Percentiles rank a stretch among this genome's conserved stretches.
Conservation (phyloP, 2,113 vertebrate species). For the Anser brachyrhynchus region DNA sequence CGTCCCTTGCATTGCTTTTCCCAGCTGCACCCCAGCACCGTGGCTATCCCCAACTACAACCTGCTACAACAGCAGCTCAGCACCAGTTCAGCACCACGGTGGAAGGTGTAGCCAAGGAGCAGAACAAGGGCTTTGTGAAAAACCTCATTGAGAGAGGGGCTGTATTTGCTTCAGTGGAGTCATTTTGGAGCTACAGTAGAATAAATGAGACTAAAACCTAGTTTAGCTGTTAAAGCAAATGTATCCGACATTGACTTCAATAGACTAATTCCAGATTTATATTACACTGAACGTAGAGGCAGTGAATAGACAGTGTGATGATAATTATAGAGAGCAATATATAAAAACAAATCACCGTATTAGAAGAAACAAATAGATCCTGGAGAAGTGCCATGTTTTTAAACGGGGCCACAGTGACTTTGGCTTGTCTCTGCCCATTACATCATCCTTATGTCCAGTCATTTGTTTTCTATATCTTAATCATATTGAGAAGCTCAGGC, state of each 20-base stretch:
- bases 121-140: background rate
- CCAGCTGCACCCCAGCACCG: background rate
- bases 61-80: background rate
- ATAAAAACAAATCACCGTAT: constrained; percentile 28
- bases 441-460: background rate
- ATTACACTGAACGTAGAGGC: constrained; percentile 21
- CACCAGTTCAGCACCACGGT: background rate
- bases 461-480: background rate
- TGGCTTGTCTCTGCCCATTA: background rate
- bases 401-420: constrained; percentile 7
- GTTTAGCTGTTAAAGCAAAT: constrained; percentile 42
- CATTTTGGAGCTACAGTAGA: background rate
- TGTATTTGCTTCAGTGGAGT: background rate
- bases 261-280: constrained; percentile 50
- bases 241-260: constrained; percentile 29
- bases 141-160: background rate
- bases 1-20: background rate
- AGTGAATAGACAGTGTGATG: background rate
- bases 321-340: constrained; percentile 3
- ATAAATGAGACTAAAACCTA: constrained; percentile 12
- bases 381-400: background rate
- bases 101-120: background rate
- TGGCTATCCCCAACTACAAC: background rate
- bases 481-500: background rate
- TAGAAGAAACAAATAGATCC: constrained; percentile 12